A percentile compares a stretch with the other conserved stretches of the same genome.
Conservation (phyloP, 2,888 invertebrate genomes). For the Eilema griseolum region DNA sequence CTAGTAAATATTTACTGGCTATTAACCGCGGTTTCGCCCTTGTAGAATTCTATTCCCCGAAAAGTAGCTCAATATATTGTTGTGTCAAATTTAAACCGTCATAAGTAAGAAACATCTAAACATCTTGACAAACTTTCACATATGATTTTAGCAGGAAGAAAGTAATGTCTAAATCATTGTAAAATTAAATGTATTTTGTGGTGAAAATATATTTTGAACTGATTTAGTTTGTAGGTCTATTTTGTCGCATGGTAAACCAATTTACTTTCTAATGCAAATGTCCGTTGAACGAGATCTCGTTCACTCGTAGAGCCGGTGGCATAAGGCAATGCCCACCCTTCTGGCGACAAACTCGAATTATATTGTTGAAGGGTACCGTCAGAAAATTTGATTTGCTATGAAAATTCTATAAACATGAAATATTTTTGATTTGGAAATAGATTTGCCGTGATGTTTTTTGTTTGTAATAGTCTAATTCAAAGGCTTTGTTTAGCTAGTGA, state of each 20-base stretch:
- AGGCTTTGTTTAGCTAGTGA: too few relatives aligned
- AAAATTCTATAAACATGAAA: not conserved
- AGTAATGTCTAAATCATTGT: not conserved
- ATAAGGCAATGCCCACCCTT: conserved; percentile 41
- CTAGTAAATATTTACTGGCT: too few relatives aligned
- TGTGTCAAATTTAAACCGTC: too few relatives aligned
- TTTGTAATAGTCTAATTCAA: too few relatives aligned
- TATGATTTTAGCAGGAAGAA: not conserved
- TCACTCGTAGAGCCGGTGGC: conserved; percentile 19
- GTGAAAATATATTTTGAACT: conserved; percentile 5
- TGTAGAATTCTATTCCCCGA: too few relatives aligned
- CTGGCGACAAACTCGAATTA: conserved; percentile 33
- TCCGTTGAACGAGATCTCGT: conserved; percentile 29
- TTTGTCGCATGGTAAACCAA: conserved; percentile 44
- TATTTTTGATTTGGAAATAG: not conserved
- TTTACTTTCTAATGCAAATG: conserved; percentile 61
- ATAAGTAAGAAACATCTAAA: too few relatives aligned
- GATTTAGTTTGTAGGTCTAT: conserved; percentile 11
- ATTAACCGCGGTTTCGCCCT: too few relatives aligned
- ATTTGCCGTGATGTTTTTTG: not conserved
- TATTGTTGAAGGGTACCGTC: conserved; percentile 27
- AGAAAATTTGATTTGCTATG: conserved; percentile 18
- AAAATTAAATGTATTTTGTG: not conserved
- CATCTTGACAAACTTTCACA: too few relatives aligned
- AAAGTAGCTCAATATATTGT: too few relatives aligned